Base-by-base conservation (phyloP, 2,888 invertebrate genomes). In the Xestia ashworthii region DNA sequence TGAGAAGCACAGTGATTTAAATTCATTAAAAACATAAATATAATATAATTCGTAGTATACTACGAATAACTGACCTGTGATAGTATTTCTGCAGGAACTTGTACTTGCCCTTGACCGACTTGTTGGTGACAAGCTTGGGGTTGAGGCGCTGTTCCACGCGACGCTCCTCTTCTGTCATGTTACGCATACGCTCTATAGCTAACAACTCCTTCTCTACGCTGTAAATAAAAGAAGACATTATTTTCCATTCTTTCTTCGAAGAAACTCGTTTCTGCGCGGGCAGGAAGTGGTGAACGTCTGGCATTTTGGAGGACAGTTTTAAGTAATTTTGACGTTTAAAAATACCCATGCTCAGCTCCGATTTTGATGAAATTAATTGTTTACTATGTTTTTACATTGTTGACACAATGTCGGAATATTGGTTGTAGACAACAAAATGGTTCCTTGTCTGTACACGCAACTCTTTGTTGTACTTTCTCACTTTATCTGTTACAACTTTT, bases 31-130 rank as follows among this genome's bases (percentile, higher is more conserved):
- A n/a, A 55, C 11, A n/a, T n/a, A n/a, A n/a, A n/a, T n/a, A 12
- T 32, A 55, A 3, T 53, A 58, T 58, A 25, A 58, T 32, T 32
- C 32, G 32, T 32, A 14, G 2, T 5, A 25, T 16, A 2, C 0
- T 14, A 58, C 6, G 14, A 60, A 60, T 32, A 60, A 60, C 55
- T 22, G 82, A 96, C 97, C 97, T 98, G 97, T 99, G 99, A 94
- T 99, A 99, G 95, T 99, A 99, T 93, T 99, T 99, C 96, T 99
- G 99, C 88, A 99, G 96, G 96, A 99, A 99, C 95, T 99, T 99
- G 97, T 99, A 99, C 97, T 99, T 99, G 81, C 99, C 99, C 95
- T 99, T 99, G 73, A 98, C 97, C 0, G 99, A 98, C 94, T 99
- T 99, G 96, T 99, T 99, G 9, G 99, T 99, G 80, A 99, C 97